Base-by-base conservation (phyloP, 2,797 vertebrate genomes). In the Borostomias antarcticus region DNA sequence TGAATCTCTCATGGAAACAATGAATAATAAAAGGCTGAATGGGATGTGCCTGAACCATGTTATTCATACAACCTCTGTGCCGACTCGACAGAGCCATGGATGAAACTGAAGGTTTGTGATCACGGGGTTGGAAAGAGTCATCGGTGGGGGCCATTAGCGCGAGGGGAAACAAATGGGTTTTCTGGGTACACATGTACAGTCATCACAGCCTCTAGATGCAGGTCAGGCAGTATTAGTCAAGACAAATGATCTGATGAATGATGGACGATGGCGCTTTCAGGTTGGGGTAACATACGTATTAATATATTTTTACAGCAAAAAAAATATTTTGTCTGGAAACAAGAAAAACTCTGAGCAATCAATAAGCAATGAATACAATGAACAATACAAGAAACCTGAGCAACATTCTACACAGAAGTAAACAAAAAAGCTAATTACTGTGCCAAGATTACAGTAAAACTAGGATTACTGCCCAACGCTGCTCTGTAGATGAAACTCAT, bases 11-110 rank as follows among this genome's bases (percentile, higher is more conserved):
- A 21, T 30, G 26, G 84, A 85, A 84, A 86, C 83, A 86, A 91
- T 90, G 86, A 90, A 89, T 90, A 88, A 91, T 88, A 84, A 88
- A 88, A 87, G 58, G 70, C 52, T 76, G 81, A 65, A 85, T 79
- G 83, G 79, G 84, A 83, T 78, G 79, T 78, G 82, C 72, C 82
- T 82, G 88, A 85, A 84, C 84, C 78, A 4, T 53, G 77, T 73
- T 75, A 78, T 78, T 84, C 85, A 76, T 66, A 72, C 78, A 80
- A 80, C 77, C 79, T 66, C 75, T 45, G 63, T 45, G 63, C 70
- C 28, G 29, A 74, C n/a, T 47, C 72, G n/a, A 75, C 60, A 70
- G 78, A 80, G 70, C 71, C 83, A 75, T 75, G 70, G 85, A 84
- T 82, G 82, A 87, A 85, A 87, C 73, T 82, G 82, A 80, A 87